A percentile compares a stretch with the other conserved stretches of the same genome.
Evolutionary conservation across 2,888 invertebrate species (phyloP).

Genomic region (Lasioglossum zephyrum): DNA sequence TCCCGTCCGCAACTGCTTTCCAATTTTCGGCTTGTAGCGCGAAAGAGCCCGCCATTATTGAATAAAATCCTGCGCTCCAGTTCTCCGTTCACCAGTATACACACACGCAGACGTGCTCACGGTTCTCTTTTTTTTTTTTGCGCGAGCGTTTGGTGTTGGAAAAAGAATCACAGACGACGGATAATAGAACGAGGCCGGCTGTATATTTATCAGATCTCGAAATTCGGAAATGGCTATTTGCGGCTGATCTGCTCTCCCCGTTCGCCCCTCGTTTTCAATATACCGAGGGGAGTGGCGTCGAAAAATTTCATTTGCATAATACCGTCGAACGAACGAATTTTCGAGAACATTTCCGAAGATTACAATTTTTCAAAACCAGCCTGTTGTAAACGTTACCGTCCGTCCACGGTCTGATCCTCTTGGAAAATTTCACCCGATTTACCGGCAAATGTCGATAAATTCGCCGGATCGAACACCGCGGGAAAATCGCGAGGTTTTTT

Average conservation of each 20-base stretch:
- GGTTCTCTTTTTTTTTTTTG: neutral
- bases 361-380: constrained; percentile 30
- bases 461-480: neutral
- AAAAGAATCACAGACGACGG: neutral
- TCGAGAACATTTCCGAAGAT: constrained; percentile 37
- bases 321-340: constrained; percentile 33
- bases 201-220: neutral
- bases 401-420: neutral
- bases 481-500: neutral
- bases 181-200: neutral
- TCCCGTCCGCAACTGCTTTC: neutral
- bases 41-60: neutral
- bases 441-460: constrained; percentile 21
- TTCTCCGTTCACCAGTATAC: neutral
- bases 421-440: neutral
- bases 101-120: too few relatives aligned
- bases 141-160: neutral
- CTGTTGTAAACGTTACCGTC: constrained; percentile 1
- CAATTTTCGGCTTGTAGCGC: neutral
- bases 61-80: neutral
- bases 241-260: neutral
- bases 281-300: neutral
- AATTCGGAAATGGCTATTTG: constrained; percentile 16
- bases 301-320: constrained; percentile 47
- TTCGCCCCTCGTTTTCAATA: constrained; percentile 13